phyloP scores from a whole-genome alignment of 2,888 invertebrate genomes.

The Nymphalis c-album region DNA sequence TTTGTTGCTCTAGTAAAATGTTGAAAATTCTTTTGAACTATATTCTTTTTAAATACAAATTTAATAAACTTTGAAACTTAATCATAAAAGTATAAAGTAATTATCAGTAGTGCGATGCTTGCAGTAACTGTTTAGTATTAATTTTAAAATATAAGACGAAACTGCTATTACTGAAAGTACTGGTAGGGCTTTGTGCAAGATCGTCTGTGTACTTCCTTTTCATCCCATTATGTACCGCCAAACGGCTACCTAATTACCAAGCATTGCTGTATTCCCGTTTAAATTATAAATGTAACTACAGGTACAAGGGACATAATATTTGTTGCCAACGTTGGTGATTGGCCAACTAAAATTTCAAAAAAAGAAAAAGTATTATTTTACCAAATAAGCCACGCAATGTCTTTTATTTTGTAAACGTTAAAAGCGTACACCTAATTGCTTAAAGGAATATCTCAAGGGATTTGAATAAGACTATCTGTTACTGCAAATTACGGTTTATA shows the following conservation, averaged over 20 bases:
- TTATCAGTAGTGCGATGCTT: background rate
- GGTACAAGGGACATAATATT: too few relatives aligned
- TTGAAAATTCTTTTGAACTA: background rate
- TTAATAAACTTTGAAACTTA: too few relatives aligned
- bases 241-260: too few relatives aligned
- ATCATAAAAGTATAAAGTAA: background rate
- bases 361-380: background rate
- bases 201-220: too few relatives aligned
- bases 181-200: too few relatives aligned
- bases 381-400: background rate
- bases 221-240: too few relatives aligned
- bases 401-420: conserved; percentile 40
- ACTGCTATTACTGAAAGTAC: too few relatives aligned
- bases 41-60: background rate
- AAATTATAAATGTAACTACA: too few relatives aligned
- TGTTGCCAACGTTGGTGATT: too few relatives aligned
- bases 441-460: conserved; percentile 57
- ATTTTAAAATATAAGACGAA: too few relatives aligned
- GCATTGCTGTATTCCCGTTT: too few relatives aligned
- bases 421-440: conserved; percentile 56
- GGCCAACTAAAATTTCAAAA: background rate
- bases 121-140: too few relatives aligned
- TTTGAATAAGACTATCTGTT: conserved; percentile 51
- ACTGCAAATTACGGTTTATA: conserved; percentile 28
- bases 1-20: background rate